Evolutionary conservation across 1,140 invertebrate species (phyloP), one percentile per base, ranked within the genome.

Genomic region (Penaeus japonicus): DNA sequence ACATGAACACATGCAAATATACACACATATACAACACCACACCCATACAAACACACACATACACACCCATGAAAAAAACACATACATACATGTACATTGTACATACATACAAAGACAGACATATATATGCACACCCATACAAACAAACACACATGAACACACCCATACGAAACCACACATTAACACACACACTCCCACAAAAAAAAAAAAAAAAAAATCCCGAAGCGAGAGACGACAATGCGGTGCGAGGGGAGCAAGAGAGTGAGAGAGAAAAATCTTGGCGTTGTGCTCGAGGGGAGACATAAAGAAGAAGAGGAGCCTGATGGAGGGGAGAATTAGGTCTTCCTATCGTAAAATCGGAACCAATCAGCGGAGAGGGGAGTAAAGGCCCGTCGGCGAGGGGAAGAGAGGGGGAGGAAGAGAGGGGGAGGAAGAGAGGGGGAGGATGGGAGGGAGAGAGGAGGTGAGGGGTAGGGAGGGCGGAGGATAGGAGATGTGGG

Each of bases 291-390:
- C 65, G 24, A 73, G 65, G 65, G 82, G 27, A 85, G 73, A 53
- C 27, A 75, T 77, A 85, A 59, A 85, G 55, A 83, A 85, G 55
- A 83, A 78, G 75, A 75, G 73, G 53, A 32, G 32, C 27, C 57
- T 35, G 62, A 85, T 53, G 73, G 84, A 85, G 53, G 55, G 70
- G 65, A 65, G 75, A 65, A 47, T 15, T 20, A 47, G 77, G 84
- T 54, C 70, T 85, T 57, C 84, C 84, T 78, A 85, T 85, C 84
- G 84, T 85, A 78, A 85, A 85, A 85, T 85, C 84, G 75, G 84
- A 85, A 85, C 84, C 84, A 85, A 85, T 85, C 84, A 85, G 73
- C 73, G 27, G 30, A 78, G 27, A 53, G 73, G 24, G 59, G 22
- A 32, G 35, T 30, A n/a, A 15, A 57, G n/a, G 39, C 39, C 39